phyloP scores from a whole-genome alignment of 2,113 vertebrate genomes.

The Pan paniscus region DNA sequence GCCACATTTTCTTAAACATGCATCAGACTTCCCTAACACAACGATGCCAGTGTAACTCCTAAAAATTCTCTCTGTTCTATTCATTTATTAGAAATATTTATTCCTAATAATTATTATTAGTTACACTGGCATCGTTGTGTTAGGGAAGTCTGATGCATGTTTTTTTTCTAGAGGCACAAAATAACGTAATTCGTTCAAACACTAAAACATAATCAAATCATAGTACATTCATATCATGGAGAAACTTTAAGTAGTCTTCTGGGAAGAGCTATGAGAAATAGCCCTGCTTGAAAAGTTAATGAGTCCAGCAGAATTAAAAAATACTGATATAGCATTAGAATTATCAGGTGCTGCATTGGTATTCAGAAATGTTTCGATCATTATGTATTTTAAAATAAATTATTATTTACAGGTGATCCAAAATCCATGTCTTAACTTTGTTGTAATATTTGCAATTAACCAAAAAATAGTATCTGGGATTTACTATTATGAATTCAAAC shows the following conservation, averaged over 20 bases:
- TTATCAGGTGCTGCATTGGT: not conserved
- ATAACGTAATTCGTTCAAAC: not conserved
- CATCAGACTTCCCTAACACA: too few species aligned
- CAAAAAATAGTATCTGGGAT: not conserved
- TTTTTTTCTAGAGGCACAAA: not conserved
- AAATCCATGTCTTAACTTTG: not conserved
- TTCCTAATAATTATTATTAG: too few species aligned
- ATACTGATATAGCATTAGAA: not conserved
- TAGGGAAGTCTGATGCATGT: not conserved
- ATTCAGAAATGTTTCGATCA: not conserved
- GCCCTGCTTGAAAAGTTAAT: not conserved
- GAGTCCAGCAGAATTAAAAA: not conserved
- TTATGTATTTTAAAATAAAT: not conserved
- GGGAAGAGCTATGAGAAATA: not conserved
- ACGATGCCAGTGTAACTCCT: too few species aligned
- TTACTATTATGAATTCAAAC: not conserved
- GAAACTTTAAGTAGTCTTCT: not conserved
- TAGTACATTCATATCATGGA: not conserved
- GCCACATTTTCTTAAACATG: too few species aligned
- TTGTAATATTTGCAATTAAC: not conserved
- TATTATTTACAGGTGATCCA: not conserved
- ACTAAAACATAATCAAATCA: not conserved
- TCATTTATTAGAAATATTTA: too few species aligned
- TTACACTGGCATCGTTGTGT: not conserved
- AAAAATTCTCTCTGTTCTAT: too few species aligned